Base-by-base conservation (phyloP, 30 jellyfish, hydroid and myxozoan species). In the Cassiopea andromeda region DNA sequence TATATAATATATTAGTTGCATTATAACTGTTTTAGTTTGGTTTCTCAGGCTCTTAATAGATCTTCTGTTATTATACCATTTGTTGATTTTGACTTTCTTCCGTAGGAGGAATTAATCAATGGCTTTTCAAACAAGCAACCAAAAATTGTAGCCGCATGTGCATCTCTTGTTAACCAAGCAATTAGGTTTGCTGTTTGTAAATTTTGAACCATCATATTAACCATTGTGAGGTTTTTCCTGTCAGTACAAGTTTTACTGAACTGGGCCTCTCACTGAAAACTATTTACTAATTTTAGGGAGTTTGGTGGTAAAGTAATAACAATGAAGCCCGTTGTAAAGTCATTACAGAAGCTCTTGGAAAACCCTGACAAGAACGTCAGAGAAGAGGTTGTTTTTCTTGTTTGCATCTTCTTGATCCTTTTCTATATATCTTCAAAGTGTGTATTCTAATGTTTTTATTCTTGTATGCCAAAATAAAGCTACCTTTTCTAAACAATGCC, bases 331-430 rank as follows among this genome's bases (percentile, higher is more conserved):
- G 72, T 96, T 43, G 98, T 96, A 66, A 96, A 96, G 81, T 74
- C 93, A 19, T 78, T 92, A 50, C 98, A 97, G 61, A 93, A 87
- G 75, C 86, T 97, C 46, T 93, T 97, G 43, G 97, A 87, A 45
- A 98, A 97, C 85, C 67, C 97, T 48, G 99, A 97, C 74, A 93
- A 97, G 71, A 93, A 79, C 46, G 98, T 97, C 79, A 88, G 99
- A 68, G 97, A 83, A 67, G 98, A 91, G 97, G 99, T 95, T n/a
- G 1, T 46, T 60, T 17, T 12, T 18, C 69, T 78, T 64, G 64
- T 27, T 27, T 27, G 38, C 38, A 27, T 27, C 38, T 27, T 27
- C 38, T 27, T 27, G 38, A 27, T 27, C 38, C 38, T 27, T 27
- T 27, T 27, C 38, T 27, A 27, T 27, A 27, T 27, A 27, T 27